These are phyloP conservation scores for Meteorus colon DNA, from an alignment of 2,888 invertebrate genomes.

Conservation along the genomic window DNA sequence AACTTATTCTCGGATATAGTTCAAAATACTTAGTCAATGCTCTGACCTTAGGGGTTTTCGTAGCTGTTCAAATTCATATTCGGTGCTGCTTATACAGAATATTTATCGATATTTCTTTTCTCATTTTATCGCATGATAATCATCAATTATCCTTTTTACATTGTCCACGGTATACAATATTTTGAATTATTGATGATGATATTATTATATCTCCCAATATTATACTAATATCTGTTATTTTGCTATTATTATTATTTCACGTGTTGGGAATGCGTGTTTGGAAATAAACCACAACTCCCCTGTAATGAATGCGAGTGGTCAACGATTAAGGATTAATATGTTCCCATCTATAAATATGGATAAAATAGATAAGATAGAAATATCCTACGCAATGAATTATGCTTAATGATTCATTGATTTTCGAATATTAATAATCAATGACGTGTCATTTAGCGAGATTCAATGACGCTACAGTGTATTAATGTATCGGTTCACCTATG, in stretches of 20 bases:
- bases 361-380: neutral
- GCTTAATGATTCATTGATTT: neutral
- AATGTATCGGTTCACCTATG: neutral
- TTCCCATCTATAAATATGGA: neutral
- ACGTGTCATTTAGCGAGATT: neutral
- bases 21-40: no score
- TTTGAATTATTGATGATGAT: slow-evolving; percentile 8
- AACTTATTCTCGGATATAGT: no score
- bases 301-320: neutral
- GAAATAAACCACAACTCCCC: neutral
- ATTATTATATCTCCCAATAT: neutral
- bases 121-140: neutral
- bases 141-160: neutral
- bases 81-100: no score
- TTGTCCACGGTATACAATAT: neutral
- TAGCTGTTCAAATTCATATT: no score
- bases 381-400: neutral
- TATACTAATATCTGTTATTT: slow-evolving; percentile 12
- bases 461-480: neutral
- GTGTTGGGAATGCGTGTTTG: neutral
- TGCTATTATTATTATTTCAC: slow-evolving; percentile 5
- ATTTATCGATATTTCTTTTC: neutral
- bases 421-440: neutral
- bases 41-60: no score
- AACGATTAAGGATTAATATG: neutral